A percentile compares a stretch with the other conserved stretches of the same genome.
Conservation (phyloP, 2,888 invertebrate species). For the Didymodactylos carnosus region DNA sequence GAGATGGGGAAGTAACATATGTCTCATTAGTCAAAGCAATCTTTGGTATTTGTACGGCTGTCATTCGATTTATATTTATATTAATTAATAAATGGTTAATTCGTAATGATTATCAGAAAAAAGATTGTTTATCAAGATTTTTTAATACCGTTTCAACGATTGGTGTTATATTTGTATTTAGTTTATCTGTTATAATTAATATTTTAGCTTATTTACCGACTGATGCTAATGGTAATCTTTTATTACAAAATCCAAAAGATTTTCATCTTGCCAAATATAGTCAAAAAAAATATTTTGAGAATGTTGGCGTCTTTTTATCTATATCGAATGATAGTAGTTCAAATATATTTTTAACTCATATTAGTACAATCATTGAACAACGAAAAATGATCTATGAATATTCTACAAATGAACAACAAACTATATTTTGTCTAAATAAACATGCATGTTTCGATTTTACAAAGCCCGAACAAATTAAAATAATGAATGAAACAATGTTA, state of each 20-base stretch:
- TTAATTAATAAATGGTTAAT: not conserved
- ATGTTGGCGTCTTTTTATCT: not conserved
- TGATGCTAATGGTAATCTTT: not conserved
- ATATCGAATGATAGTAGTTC: not conserved
- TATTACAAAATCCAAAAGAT: not conserved
- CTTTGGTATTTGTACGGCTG: not conserved
- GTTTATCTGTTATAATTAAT: not conserved
- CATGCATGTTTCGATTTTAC: not conserved
- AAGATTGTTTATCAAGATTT: not conserved
- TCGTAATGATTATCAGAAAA: not conserved
- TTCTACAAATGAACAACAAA: not conserved
- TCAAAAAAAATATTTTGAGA: not conserved
- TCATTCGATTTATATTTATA: not conserved
- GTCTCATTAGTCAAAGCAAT: not conserved
- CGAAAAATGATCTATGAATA: not conserved
- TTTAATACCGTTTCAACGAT: not conserved
- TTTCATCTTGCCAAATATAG: not conserved
- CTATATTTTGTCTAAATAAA: not conserved
- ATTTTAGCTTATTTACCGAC: not conserved
- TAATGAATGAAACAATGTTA: not conserved
- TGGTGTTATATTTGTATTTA: not conserved
- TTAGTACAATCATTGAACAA: not conserved
- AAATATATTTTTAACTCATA: not conserved
- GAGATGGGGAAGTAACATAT: not conserved
- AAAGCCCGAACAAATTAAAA: too few species aligned